phyloP scores from a whole-genome alignment of 1,140 invertebrate genomes.

The Theocolax elegans region DNA sequence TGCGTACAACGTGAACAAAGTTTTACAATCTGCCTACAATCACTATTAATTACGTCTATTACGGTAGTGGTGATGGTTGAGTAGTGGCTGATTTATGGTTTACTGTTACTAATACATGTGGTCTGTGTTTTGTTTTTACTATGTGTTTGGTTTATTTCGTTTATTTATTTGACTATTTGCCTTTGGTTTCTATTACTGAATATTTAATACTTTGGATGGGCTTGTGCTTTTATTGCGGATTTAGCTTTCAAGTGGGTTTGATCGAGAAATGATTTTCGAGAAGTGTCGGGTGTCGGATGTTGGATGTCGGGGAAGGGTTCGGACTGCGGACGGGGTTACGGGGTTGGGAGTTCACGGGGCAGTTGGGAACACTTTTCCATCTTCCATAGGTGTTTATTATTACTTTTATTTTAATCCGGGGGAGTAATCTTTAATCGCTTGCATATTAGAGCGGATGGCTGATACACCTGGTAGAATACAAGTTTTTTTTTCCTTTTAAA shows the following conservation, averaged over 20 bases:
- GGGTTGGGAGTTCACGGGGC: too few relatives aligned
- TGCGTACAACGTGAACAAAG: conserved; percentile 68
- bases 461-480: conserved; percentile 69
- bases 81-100: conserved; percentile 46
- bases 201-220: conserved; percentile 33
- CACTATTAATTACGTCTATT: conserved; percentile 58
- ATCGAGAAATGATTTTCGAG: neutral
- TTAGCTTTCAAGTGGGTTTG: too few relatives aligned
- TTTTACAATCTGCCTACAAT: conserved; percentile 66
- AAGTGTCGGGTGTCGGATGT: neutral
- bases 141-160: conserved; percentile 32
- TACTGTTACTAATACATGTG: conserved; percentile 47
- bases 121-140: conserved; percentile 48
- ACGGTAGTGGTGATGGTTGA: conserved; percentile 23
- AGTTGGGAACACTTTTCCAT: conserved; percentile 45
- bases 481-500: conserved; percentile 67
- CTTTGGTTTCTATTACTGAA: conserved; percentile 12
- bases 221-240: conserved; percentile 28
- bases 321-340: neutral
- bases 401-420: conserved; percentile 48
- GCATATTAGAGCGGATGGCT: conserved; percentile 68
- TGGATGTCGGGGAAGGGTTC: neutral
- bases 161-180: conserved; percentile 10
- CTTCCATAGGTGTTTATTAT: conserved; percentile 35
- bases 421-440: conserved; percentile 65